Evolutionary conservation across 2,797 vertebrate species (phyloP), one percentile per base, ranked within the genome.

Genomic region (Pseudocheirus occidentalis): DNA sequence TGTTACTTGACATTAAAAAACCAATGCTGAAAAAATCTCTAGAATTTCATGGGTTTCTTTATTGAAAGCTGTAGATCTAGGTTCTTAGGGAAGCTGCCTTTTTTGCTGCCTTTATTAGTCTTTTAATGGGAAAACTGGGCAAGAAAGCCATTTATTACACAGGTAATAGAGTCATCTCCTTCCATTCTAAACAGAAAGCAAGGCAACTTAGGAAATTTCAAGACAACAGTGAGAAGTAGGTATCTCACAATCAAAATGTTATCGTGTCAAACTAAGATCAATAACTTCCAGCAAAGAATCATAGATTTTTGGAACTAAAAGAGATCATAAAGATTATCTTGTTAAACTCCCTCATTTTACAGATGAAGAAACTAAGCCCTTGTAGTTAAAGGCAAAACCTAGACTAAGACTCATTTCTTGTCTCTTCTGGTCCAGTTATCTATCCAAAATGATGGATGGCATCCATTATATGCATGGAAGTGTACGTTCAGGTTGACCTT

Each of bases 1-100:
- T 96, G 50, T 16, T 96, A 53, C 95, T 91, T 96, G 92, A 95
- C 55, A 91, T 57, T 3, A 6, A 55, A 95, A 95, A 96, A 95
- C 57, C 90, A 91, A 93, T 58, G 40, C 57, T 96, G 87, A 97
- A 93, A 94, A 95, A 94, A 53, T 27, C 55, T 92, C 27, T 40
- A 12, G 34, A 90, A 94, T 92, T 97, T 93, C 53, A 91, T 56
- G 50, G 29, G 73, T 93, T 95, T 94, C n/a, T 93, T 96, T 93
- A 95, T 14, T 96, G 90, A 95, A 95, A n/a, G 29, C 27, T 91
- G 12, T 28, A 94, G 54, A 91, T 28, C 94, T 31, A 58, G n/a
- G 50, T 93, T 94, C 50, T 66, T 55, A 91, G 10, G 58, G 62
- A 92, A 95, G 93, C 54, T 89, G 40, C 54, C 3, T 1, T 13